Base-by-base conservation (phyloP, 2,797 vertebrate genomes). In the Amblyraja radiata region DNA sequence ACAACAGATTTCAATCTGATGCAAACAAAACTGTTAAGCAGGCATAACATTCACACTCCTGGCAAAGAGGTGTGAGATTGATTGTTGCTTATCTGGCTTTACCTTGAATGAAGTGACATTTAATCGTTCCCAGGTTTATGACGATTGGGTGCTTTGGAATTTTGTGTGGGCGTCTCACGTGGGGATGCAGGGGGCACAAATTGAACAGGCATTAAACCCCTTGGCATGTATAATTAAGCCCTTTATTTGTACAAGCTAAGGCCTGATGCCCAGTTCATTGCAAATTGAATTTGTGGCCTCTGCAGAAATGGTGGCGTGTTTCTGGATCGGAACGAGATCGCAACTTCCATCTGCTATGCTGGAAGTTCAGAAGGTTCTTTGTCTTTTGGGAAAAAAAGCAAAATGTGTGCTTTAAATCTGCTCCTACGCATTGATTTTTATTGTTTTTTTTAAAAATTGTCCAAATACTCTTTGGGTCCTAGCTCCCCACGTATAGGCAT, bases 1-100 rank as follows among this genome's bases (percentile, higher is more conserved):
- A 76, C 90, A 92, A 92, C 71, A 92, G 90, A 92, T 92, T 92
- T 92, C 90, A 92, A 46, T 74, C 73, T 92, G 73, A 76, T 92
- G 90, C 68, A 92, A 92, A 92, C 90, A 92, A 88, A 88, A 92
- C 90, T 74, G 68, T 92, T 92, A 58, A 76, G 71, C 90, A 76
- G 36, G 46, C 68, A 76, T 46, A 73, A 92, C 90, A 74, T 92
- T 76, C 90, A 92, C 90, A 92, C 90, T 74, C 39, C 68, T 92
- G 90, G 68, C 90, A 74, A 76, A 92, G 90, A 92, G 90, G 73
- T 76, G 90, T 16, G 90, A 76, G 46, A 18, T 76, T 73, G 71
- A 76, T 92, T 74, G 90, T 92, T 92, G 90, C 73, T 74, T 46
- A 88, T 88, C 84, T 88, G 84, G 84, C 84, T 88, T 88, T 88